phyloP scores from a whole-genome alignment of 2,113 vertebrate species.

The Pseudorasbora parva region DNA sequence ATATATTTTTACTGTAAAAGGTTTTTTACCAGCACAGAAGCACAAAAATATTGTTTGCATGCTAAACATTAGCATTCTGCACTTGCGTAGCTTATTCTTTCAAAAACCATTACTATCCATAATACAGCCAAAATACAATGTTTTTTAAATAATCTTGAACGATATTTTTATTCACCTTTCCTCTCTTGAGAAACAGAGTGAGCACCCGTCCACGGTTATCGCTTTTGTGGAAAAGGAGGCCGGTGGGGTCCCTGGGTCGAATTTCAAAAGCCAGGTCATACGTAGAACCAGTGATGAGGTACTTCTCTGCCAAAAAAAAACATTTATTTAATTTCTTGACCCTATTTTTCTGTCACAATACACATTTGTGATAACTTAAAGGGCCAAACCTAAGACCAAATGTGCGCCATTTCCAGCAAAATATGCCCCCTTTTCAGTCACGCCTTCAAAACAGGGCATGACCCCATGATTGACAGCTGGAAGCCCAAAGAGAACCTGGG shows the following conservation, averaged over 20 bases:
- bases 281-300: slow-evolving; percentile 67
- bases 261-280: slow-evolving; percentile 81
- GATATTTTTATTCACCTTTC: slow-evolving; percentile 71
- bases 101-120: neutral
- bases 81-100: neutral
- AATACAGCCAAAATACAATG: neutral
- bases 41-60: neutral
- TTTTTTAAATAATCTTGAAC: neutral
- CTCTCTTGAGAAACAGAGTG: slow-evolving; percentile 78
- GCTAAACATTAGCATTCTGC: neutral
- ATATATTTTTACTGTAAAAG: too few species aligned
- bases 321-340: neutral
- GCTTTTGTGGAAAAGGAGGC: slow-evolving; percentile 78
- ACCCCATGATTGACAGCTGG: slow-evolving; percentile 68
- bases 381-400: slow-evolving; percentile 75
- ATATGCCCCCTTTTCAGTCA: slow-evolving; percentile 77
- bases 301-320: slow-evolving; percentile 68
- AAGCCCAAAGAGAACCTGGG: slow-evolving; percentile 68
- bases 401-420: slow-evolving; percentile 83
- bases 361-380: neutral
- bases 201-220: slow-evolving; percentile 67
- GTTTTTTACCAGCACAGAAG: neutral
- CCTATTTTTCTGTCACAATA: neutral
- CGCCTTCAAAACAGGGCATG: slow-evolving; percentile 75
- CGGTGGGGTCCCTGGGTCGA: slow-evolving; percentile 76